Evolutionary conservation across 2,888 invertebrate genomes (phyloP).

Genomic region (Oxystoma pomonae): DNA sequence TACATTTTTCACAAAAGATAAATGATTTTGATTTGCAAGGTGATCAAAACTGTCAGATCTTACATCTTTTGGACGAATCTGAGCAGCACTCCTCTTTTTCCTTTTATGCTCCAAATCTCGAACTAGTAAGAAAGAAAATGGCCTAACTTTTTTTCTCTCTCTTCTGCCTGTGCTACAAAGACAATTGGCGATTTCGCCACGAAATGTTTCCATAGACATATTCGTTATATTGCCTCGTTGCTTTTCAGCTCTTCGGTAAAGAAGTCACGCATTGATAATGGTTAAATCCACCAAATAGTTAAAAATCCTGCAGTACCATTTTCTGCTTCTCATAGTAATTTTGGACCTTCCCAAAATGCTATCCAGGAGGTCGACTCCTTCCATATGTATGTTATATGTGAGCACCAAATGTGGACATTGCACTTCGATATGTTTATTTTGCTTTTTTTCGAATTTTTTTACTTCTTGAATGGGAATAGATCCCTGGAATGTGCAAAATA

Average conservation of each 20-base stretch:
- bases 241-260: constrained; percentile 8
- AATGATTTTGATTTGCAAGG: not conserved
- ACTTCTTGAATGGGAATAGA: too few relatives aligned
- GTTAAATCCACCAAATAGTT: constrained; percentile 24
- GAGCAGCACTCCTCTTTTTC: not conserved
- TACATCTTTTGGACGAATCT: not conserved
- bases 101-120: not conserved
- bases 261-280: constrained; percentile 24
- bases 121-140: not conserved
- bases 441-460: too few relatives aligned
- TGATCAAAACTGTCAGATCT: not conserved
- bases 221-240: not conserved
- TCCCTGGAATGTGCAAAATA: too few relatives aligned
- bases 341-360: constrained; percentile 20
- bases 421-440: too few relatives aligned
- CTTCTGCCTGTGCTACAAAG: not conserved
- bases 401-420: too few relatives aligned
- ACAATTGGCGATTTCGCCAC: not conserved
- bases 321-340: constrained; percentile 16
- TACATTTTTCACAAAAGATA: not conserved
- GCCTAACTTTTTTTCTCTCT: not conserved
- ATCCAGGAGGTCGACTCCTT: constrained; percentile 20
- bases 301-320: constrained; percentile 25
- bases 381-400: too few relatives aligned
- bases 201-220: not conserved